Conservation (phyloP, 2,113 vertebrate species). For the Embiotoca jacksoni region DNA sequence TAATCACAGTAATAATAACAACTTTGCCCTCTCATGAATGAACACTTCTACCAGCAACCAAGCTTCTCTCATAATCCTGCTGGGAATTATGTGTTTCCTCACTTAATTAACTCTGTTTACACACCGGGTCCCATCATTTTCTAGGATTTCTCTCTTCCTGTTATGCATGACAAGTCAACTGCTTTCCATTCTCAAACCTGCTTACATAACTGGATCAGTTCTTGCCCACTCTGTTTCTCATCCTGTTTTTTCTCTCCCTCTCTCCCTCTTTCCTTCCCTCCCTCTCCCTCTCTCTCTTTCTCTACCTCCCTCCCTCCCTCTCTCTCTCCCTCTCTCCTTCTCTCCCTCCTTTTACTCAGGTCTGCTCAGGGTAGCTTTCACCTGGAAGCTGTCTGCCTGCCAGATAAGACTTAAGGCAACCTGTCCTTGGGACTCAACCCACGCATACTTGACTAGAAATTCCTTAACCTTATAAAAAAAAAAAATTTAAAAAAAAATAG, state of each 20-base stretch:
- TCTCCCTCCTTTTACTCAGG: slow-evolving; percentile 8
- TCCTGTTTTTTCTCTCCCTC: slow-evolving; percentile 45
- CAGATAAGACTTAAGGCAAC: slow-evolving; percentile 51
- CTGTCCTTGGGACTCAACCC: slow-evolving; percentile 48
- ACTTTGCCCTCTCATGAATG: not conserved
- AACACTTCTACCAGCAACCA: slow-evolving; percentile 8
- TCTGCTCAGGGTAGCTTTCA: slow-evolving; percentile 44
- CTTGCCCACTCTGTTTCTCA: slow-evolving; percentile 55
- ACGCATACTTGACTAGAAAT: slow-evolving; percentile 19
- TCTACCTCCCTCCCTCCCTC: slow-evolving; percentile 13
- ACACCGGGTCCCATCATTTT: slow-evolving; percentile 54
- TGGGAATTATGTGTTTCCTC: slow-evolving; percentile 36
- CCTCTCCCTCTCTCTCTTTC: slow-evolving; percentile 21
- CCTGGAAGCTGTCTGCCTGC: slow-evolving; percentile 39
- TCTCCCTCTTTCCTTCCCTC: slow-evolving; percentile 32
- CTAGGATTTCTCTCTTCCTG: slow-evolving; percentile 62
- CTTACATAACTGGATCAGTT: slow-evolving; percentile 80
- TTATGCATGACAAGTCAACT: slow-evolving; percentile 76
- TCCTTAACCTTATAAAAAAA: not conserved
- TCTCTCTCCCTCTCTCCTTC: slow-evolving; percentile 22
- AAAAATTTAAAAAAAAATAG: too few species aligned
- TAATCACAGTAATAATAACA: not conserved
- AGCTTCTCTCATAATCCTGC: slow-evolving; percentile 28
- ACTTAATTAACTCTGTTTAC: slow-evolving; percentile 27
- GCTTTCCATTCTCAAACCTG: slow-evolving; percentile 73